Conservation (phyloP, 2,113 vertebrate genomes). For the Scomber scombrus region DNA sequence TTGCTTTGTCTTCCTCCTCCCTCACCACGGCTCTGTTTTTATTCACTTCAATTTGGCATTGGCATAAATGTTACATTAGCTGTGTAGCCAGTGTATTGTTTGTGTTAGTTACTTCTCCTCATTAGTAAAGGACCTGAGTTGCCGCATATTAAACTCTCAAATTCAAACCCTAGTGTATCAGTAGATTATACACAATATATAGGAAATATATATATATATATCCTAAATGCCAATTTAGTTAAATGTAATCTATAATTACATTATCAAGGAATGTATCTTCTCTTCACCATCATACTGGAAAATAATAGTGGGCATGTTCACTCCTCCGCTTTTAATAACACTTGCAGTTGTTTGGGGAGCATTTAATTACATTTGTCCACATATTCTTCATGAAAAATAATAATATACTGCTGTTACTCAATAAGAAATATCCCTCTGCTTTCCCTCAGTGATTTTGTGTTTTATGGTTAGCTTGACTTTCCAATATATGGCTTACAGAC, state of each 20-base stretch:
- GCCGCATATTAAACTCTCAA: not conserved
- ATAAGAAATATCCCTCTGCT: conserved; percentile 45
- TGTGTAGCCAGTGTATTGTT: not conserved
- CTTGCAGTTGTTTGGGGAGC: not conserved
- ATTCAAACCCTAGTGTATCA: not conserved
- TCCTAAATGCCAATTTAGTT: not conserved
- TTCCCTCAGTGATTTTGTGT: conserved; percentile 51
- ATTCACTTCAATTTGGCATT: not conserved
- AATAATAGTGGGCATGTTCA: not conserved
- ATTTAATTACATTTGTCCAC: conserved; percentile 33
- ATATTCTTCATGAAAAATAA: conserved; percentile 50
- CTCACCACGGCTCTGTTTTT: not conserved
- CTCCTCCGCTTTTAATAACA: not conserved
- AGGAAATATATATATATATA: not conserved
- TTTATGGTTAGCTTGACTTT: conserved; percentile 57
- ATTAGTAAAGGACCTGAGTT: conserved; percentile 5
- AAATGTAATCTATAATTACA: not conserved
- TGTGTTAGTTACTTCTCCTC: not conserved
- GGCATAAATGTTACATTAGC: not conserved
- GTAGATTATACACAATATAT: not conserved
- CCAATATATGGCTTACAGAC: conserved; percentile 40
- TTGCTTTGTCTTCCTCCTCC: conserved; percentile 2
- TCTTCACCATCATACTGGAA: not conserved
- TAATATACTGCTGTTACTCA: conserved; percentile 41
- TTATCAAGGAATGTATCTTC: not conserved